Evolutionary conservation across 2,113 vertebrate genomes (phyloP), one percentile per base, ranked within the genome.

Genomic region (Sakesphorus luctuosus): DNA sequence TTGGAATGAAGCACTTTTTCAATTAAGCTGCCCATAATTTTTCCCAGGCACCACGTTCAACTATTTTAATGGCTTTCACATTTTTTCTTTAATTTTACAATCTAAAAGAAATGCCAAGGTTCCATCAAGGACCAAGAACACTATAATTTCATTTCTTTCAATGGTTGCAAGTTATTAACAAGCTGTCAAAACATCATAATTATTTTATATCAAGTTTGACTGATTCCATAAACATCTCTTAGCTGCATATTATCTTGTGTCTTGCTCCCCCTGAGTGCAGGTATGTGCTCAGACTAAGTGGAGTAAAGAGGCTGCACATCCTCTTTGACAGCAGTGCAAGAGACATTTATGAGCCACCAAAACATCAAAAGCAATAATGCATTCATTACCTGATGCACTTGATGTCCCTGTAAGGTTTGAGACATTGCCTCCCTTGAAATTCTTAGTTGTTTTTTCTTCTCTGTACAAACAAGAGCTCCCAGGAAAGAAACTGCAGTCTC

Each of bases 171-270:
- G 92, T 94, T 97, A 97, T 97, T 97, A 97, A 93, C 89, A 97
- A 96, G 95, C 96, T 94, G 94, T 96, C 97, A 97, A 97, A 97
- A 97, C 94, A 96, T 91, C 94, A 73, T 97, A 96, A 96, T 97
- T 96, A 97, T 97, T 96, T 97, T 89, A 96, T 91, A 95, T 92
- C 91, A 90, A 85, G 88, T 95, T 80, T 95, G 96, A 96, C 93
- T 88, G 90, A 96, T 95, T 94, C 89, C 89, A 95, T 94, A 97
- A 96, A 95, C 94, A 95, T 89, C 90, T 95, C 87, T 94, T 90
- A 78, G 85, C 79, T 58, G 38, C 75, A 81, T 4, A 59, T 56
- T 69, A 84, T 66, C 90, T 65, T n/a, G 26, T 80, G 52, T 7
- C 82, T 80, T 4, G 0, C 56, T 88, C 81, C 63, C 90, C 84